phyloP scores from a whole-genome alignment of 2,113 vertebrate species.

The Thamnaconus septentrionalis region DNA sequence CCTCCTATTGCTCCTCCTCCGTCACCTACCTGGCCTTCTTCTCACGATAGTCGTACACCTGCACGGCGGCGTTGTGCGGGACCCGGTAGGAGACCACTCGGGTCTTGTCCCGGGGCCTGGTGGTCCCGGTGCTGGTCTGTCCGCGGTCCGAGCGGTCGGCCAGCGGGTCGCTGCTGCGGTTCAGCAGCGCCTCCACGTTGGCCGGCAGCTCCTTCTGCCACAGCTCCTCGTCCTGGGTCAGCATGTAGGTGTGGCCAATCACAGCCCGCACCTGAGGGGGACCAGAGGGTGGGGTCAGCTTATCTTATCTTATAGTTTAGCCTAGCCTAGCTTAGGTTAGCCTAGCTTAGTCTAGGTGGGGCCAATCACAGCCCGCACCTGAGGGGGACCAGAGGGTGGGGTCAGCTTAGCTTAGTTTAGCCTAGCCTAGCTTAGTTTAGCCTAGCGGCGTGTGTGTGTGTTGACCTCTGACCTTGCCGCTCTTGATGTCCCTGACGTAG shows the following conservation, averaged over 20 bases:
- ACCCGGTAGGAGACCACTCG: constrained; percentile 82
- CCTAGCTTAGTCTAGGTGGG: constrained; percentile 73
- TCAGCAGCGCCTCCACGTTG: constrained; percentile 81
- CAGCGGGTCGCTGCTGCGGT: constrained; percentile 69
- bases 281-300: background rate
- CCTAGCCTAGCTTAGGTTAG: no score
- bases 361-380: constrained; percentile 88
- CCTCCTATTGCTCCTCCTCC: no score
- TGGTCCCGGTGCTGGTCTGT: rapidly evolving
- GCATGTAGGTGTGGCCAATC: constrained; percentile 88
- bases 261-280: constrained; percentile 82
- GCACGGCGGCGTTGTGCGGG: constrained; percentile 86
- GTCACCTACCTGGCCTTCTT: constrained; percentile 79
- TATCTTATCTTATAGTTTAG: background rate
- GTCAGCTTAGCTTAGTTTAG: background rate
- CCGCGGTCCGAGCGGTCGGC: constrained; percentile 66
- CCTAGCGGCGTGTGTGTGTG: constrained; percentile 50
- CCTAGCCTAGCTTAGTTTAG: background rate
- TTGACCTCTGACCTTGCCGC: constrained; percentile 77
- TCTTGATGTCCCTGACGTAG: constrained; percentile 87
- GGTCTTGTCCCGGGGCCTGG: constrained; percentile 71
- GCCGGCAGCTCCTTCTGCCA: constrained; percentile 87
- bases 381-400: background rate
- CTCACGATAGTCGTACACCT: constrained; percentile 91
- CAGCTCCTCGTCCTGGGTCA: constrained; percentile 87